Percentiles rank a stretch among this genome's conserved stretches.
Evolutionary conservation across 2,113 vertebrate genomes (phyloP).

Genomic region (Cichladusa arquata): DNA sequence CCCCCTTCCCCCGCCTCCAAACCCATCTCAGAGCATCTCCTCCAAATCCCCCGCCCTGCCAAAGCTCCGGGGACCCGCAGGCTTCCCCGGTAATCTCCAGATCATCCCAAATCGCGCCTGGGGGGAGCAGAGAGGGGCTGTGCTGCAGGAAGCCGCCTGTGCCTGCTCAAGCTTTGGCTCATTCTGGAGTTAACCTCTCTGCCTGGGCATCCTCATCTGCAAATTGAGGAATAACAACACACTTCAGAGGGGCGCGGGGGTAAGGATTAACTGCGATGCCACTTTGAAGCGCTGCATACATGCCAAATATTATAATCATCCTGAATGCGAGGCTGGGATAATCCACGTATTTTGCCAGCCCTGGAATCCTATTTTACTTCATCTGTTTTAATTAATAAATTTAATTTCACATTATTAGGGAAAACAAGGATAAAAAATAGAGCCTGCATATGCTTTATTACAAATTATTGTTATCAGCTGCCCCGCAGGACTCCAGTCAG

Average conservation of each 20-base stretch:
- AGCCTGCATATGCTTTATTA: slow-evolving; percentile 42
- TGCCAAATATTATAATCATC: slow-evolving; percentile 30
- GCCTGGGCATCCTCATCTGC: neutral
- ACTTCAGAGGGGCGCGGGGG: neutral
- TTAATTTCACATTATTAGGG: slow-evolving; percentile 46
- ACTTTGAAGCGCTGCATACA: neutral
- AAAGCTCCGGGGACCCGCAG: neutral
- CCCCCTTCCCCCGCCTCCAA: fast-evolving
- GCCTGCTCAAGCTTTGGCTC: neutral
- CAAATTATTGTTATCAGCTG: slow-evolving; percentile 79
- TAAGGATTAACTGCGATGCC: neutral
- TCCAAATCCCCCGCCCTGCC: neutral
- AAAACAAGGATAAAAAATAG: slow-evolving; percentile 46
- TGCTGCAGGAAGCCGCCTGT: neutral
- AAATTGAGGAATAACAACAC: neutral
- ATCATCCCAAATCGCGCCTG: neutral
- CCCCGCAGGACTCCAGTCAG: slow-evolving; percentile 71
- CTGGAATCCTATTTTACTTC: slow-evolving; percentile 42
- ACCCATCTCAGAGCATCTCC: fast-evolving
- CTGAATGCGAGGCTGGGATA: slow-evolving; percentile 12
- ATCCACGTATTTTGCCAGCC: slow-evolving; percentile 32
- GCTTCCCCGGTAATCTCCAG: neutral
- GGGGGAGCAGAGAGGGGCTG: no score
- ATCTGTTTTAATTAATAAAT: slow-evolving; percentile 69
- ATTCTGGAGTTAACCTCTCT: neutral